A percentile compares a stretch with the other conserved stretches of the same genome.
These are phyloP conservation scores for Mantis religiosa DNA, from an alignment of 2,888 invertebrate species.

Conservation along the genomic window DNA sequence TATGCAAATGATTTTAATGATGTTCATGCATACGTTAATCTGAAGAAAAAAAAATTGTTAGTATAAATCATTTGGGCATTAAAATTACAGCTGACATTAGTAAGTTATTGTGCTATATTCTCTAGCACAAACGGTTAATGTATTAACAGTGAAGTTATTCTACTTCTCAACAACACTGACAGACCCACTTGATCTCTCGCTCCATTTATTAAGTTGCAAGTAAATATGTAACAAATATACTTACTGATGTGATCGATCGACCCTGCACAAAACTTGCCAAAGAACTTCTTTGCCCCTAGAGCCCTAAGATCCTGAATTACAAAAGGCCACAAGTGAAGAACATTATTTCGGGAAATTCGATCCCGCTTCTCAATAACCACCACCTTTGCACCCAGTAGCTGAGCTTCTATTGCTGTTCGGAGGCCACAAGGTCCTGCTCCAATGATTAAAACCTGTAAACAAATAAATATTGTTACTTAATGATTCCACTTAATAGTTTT, in stretches of 20 bases:
- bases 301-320: slow-evolving; percentile 92
- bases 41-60: no score
- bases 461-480: background rate
- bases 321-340: slow-evolving; percentile 96
- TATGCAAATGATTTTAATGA: no score
- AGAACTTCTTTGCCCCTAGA: slow-evolving; percentile 96
- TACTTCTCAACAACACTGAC: no score
- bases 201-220: background rate
- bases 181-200: no score
- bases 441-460: slow-evolving; percentile 70
- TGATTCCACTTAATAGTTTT: no score
- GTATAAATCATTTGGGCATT: no score
- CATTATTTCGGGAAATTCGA: slow-evolving; percentile 92
- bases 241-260: slow-evolving; percentile 95
- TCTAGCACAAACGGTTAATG: background rate
- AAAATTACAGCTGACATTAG: no score
- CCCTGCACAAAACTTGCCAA: slow-evolving; percentile 97
- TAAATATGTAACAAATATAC: slow-evolving; percentile 33
- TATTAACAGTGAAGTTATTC: background rate
- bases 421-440: slow-evolving; percentile 96
- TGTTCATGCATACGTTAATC: no score
- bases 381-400: slow-evolving; percentile 91
- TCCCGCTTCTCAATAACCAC: slow-evolving; percentile 94
- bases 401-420: slow-evolving; percentile 92
- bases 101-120: no score